Evolutionary conservation across 2,888 invertebrate species (phyloP).

Genomic region (Galerucella nymphaeae): DNA sequence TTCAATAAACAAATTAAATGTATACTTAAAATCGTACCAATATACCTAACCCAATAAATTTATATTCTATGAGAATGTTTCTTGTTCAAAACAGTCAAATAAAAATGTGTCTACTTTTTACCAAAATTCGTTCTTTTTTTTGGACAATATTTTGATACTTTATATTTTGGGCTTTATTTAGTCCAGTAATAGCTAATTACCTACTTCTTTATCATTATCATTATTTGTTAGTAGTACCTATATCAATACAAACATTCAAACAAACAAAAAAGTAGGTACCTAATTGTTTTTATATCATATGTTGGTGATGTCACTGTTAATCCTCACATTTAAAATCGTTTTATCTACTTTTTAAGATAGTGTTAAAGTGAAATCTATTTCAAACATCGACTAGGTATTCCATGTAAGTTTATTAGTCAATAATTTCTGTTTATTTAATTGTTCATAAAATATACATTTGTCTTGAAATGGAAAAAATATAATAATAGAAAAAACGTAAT

Average conservation of each 20-base stretch:
- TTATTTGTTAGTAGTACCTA: neutral
- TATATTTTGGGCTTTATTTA: neutral
- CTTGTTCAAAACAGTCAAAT: no score
- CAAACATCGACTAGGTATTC: neutral
- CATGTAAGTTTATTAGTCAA: neutral
- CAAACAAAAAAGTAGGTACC: neutral
- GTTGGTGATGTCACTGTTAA: neutral
- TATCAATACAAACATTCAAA: constrained; percentile 3
- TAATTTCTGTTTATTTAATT: neutral
- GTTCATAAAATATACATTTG: neutral
- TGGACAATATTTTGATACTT: no score
- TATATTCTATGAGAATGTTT: no score
- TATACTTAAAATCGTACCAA: no score
- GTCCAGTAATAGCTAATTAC: neutral
- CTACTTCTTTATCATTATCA: neutral
- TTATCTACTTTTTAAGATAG: neutral
- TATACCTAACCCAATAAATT: no score
- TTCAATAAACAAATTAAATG: constrained; percentile 49
- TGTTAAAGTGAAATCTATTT: constrained; percentile 2
- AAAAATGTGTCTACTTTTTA: no score
- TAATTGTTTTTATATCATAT: neutral
- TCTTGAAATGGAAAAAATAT: neutral
- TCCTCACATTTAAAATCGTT: neutral
- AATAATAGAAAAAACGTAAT: no score
- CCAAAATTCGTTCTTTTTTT: no score